Evolutionary conservation across 2,888 invertebrate species (phyloP).

Genomic region (Lydus trimaculatus): DNA sequence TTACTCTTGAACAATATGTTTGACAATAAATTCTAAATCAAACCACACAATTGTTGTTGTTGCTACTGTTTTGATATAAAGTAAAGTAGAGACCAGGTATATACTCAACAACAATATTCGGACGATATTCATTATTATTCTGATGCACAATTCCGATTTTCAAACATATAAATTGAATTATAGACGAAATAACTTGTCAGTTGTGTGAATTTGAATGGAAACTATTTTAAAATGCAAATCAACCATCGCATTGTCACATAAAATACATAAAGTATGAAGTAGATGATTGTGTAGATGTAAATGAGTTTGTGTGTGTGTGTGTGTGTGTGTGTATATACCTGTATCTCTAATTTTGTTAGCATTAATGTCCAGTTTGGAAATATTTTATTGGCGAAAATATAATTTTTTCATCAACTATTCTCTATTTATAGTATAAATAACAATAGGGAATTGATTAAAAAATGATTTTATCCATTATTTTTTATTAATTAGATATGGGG

Average conservation of each 20-base stretch:
- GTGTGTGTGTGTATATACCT: conserved; percentile 11
- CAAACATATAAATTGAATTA: conserved; percentile 47
- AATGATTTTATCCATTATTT: too few relatives aligned
- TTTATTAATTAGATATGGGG: too few relatives aligned
- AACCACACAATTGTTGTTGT: too few relatives aligned
- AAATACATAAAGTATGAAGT: conserved; percentile 42
- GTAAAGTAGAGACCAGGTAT: too few relatives aligned
- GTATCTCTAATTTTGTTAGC: not conserved
- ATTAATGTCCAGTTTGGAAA: not conserved
- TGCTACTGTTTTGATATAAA: too few relatives aligned
- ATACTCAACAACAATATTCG: not conserved
- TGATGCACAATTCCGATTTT: conserved; percentile 41
- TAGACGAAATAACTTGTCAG: conserved; percentile 44
- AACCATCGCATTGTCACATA: conserved; percentile 39
- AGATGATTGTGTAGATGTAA: too few relatives aligned
- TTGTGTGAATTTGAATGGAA: conserved; percentile 44
- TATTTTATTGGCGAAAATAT: too few relatives aligned
- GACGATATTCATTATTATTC: conserved; percentile 39
- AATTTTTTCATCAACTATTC: too few relatives aligned
- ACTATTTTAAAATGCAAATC: conserved; percentile 48
- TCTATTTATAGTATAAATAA: too few relatives aligned
- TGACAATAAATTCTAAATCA: not conserved
- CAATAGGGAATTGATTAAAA: too few relatives aligned
- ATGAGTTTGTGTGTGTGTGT: conserved; percentile 21
- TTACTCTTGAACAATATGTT: not conserved